Conservation (phyloP, 1,140 invertebrate genomes). For the Agrypnia vestita region DNA sequence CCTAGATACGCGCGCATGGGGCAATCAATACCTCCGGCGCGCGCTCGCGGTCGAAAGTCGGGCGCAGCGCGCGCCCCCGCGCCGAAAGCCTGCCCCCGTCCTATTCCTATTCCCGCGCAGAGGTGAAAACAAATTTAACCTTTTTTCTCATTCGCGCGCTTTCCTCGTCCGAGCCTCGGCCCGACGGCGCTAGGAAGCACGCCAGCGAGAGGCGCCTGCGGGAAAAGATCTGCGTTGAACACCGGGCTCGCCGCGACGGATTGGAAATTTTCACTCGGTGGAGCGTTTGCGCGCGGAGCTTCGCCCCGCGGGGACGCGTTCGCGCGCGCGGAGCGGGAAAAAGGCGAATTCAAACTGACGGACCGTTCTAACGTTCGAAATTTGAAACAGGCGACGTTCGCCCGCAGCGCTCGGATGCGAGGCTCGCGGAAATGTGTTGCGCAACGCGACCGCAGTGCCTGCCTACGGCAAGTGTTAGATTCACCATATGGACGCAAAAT, state of each 20-base stretch:
- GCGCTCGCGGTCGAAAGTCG: background rate
- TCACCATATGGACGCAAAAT: background rate
- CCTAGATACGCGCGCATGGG: constrained; percentile 25
- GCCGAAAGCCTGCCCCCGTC: background rate
- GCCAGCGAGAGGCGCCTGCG: background rate
- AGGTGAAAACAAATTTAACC: too few relatives aligned
- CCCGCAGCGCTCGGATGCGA: background rate
- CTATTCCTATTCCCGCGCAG: background rate
- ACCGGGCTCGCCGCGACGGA: too few relatives aligned
- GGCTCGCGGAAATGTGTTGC: constrained; percentile 17
- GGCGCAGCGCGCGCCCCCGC: background rate
- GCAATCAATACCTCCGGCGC: constrained; percentile 14
- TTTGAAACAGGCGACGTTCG: constrained; percentile 11
- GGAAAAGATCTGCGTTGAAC: too few relatives aligned
- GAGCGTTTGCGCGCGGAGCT: background rate
- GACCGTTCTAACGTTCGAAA: constrained; percentile 30
- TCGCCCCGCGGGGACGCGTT: background rate
- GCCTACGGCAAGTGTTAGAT: background rate
- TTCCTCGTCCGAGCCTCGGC: background rate
- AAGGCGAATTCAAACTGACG: constrained; percentile 7
- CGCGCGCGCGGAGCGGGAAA: constrained; percentile 13
- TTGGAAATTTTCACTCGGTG: background rate
- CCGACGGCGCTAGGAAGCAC: background rate
- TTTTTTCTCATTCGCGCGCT: background rate
- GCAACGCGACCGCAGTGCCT: background rate